phyloP scores from a whole-genome alignment of 2,888 invertebrate species.

The Leptarthrus brevirostris region DNA sequence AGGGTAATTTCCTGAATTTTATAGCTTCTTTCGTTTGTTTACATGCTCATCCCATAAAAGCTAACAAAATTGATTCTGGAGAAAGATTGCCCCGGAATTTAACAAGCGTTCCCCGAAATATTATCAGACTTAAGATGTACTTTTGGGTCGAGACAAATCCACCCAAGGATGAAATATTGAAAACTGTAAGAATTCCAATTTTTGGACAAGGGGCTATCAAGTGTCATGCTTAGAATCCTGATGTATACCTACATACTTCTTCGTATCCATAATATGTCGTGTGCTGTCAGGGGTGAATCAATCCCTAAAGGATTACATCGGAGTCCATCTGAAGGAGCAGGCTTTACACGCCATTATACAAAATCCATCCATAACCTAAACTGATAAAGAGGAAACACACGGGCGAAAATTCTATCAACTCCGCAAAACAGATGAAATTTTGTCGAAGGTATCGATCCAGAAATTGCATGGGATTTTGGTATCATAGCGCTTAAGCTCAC shows the following conservation, averaged over 20 bases:
- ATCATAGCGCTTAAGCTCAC: constrained; percentile 5
- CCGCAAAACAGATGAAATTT: neutral
- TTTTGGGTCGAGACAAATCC: neutral
- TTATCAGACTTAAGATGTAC: constrained; percentile 20
- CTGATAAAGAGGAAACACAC: constrained; percentile 21
- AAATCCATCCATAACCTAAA: constrained; percentile 34
- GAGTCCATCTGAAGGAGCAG: constrained; percentile 38
- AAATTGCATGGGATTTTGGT: constrained; percentile 32
- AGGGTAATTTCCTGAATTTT: constrained; percentile 38
- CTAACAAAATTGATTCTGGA: constrained; percentile 37
- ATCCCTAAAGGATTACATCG: constrained; percentile 13
- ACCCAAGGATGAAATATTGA: constrained; percentile 35
- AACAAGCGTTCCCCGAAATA: constrained; percentile 27
- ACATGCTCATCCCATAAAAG: constrained; percentile 26
- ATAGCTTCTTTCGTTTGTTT: constrained; percentile 36
- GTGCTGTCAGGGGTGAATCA: constrained; percentile 25
- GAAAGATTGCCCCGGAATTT: constrained; percentile 18
- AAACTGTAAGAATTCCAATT: constrained; percentile 18
- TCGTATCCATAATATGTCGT: constrained; percentile 24
- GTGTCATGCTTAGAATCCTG: constrained; percentile 5
- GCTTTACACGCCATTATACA: constrained; percentile 39
- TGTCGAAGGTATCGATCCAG: constrained; percentile 20
- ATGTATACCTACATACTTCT: neutral
- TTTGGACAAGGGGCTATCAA: constrained; percentile 16
- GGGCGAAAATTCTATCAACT: constrained; percentile 20